Conservation (phyloP, 2,113 vertebrate species). For the Ellobius talpinus region DNA sequence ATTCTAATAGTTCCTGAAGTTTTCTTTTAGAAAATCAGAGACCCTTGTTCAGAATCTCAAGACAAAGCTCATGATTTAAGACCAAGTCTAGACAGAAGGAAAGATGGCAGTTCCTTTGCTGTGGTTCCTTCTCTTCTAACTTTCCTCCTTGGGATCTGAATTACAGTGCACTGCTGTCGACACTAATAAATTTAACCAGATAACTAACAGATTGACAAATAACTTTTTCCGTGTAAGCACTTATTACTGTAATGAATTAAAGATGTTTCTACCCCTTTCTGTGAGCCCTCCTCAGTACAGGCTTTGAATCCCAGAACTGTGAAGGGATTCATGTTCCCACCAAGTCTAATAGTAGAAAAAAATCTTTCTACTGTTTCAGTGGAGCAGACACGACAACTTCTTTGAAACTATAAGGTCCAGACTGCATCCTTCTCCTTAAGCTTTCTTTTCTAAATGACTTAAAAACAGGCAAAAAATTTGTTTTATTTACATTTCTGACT, state of each 20-base stretch:
- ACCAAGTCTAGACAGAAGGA: constrained; percentile 36
- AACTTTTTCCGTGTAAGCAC: constrained; percentile 26
- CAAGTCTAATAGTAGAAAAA: background rate
- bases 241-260: constrained; percentile 29
- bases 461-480: background rate
- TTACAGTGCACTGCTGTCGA: constrained; percentile 56
- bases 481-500: background rate
- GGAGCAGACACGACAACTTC: background rate
- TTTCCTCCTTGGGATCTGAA: constrained; percentile 1
- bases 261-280: constrained; percentile 38
- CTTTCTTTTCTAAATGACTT: background rate
- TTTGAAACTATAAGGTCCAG: background rate
- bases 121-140: constrained; percentile 12
- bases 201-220: constrained; percentile 59
- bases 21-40: constrained; percentile 46
- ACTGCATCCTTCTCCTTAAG: background rate
- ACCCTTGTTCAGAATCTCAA: constrained; percentile 6
- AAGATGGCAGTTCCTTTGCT: constrained; percentile 27
- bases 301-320: constrained; percentile 1
- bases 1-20: constrained; percentile 22
- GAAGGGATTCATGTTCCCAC: background rate
- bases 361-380: background rate
- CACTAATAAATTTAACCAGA: constrained; percentile 57
- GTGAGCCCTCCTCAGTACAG: background rate
- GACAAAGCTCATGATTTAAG: background rate